phyloP scores from a whole-genome alignment of 2,888 invertebrate genomes.

The Frankliniella intonsa region DNA sequence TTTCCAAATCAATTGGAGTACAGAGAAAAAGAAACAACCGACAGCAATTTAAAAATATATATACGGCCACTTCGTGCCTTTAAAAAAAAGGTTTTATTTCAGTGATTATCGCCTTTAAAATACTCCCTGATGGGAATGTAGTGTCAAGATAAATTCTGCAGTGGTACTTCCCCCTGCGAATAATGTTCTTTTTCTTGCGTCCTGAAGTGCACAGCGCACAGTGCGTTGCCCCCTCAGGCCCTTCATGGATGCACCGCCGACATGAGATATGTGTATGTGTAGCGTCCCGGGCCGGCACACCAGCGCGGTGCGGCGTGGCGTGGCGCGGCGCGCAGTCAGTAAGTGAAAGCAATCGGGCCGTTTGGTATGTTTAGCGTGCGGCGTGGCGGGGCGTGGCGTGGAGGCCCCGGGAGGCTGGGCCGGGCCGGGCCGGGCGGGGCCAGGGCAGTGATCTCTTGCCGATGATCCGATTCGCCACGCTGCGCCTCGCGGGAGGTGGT shows the following conservation, averaged over 20 bases:
- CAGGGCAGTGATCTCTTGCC: neutral
- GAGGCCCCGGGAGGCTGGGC: neutral
- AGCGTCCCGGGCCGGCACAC: neutral
- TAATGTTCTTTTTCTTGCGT: neutral
- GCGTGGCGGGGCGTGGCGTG: neutral
- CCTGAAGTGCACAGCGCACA: neutral
- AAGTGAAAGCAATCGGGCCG: conserved; percentile 16
- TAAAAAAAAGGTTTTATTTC: too few species aligned
- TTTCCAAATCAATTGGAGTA: too few species aligned
- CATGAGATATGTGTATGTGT: neutral
- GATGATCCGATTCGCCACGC: neutral
- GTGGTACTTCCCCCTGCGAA: too few species aligned
- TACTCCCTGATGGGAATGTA: too few species aligned
- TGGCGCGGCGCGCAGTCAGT: neutral
- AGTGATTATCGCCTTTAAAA: too few species aligned
- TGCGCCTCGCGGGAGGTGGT: neutral
- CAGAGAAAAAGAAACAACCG: too few species aligned
- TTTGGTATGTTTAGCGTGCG: conserved; percentile 3
- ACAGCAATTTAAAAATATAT: too few species aligned
- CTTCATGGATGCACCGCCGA: neutral
- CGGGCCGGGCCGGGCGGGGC: neutral
- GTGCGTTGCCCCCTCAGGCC: neutral
- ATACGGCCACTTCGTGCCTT: too few species aligned
- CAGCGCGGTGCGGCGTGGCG: neutral
- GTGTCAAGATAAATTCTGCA: too few species aligned